Evolutionary conservation across 2,888 invertebrate genomes (phyloP), one percentile per base, ranked within the genome.

Genomic region (Xestia ashworthii): DNA sequence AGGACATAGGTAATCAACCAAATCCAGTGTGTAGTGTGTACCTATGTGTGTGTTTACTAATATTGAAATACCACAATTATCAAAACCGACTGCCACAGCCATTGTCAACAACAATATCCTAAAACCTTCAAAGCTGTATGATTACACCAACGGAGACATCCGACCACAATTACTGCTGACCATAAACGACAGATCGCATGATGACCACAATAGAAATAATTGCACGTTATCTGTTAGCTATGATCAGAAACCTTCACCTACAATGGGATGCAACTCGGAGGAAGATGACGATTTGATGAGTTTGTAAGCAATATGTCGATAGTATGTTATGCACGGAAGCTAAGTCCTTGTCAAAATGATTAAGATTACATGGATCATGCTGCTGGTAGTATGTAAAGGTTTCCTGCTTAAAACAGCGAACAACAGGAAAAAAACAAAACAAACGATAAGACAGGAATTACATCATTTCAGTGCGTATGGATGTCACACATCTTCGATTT

Each of bases 181-280:
- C 81, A 82, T 89, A 89, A 90, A 86, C 84, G 91, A 90, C 89
- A 88, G 90, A 91, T 93, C 91, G 93, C 93, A 91, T 92, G 94
- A 92, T 91, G 92, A 90, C 90, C 89, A 89, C 89, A 89, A 91
- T 92, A 92, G 91, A 88, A 83, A 91, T 92, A 94, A 94, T 93
- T 92, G 91, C 88, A 87, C 77, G 90, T 90, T 93, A 94, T 93
- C 92, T 92, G 88, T 87, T 82, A 85, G 86, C 89, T 85, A 71
- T 85, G 88, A 87, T 87, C 87, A 78, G 83, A 71, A 88, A 84
- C 93, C 94, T 94, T 94, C 92, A 93, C 94, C 94, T 89, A 93
- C 85, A 91, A 92, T 89, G 77, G 48, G 68, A 74, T 82, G 66
- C 80, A 67, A 71, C 71, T 82, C 53, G 68, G 83, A 69, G 76